These are phyloP conservation scores for Psittacula cyanocephala DNA, from an alignment of 2,113 vertebrate species.

Conservation along the genomic window DNA sequence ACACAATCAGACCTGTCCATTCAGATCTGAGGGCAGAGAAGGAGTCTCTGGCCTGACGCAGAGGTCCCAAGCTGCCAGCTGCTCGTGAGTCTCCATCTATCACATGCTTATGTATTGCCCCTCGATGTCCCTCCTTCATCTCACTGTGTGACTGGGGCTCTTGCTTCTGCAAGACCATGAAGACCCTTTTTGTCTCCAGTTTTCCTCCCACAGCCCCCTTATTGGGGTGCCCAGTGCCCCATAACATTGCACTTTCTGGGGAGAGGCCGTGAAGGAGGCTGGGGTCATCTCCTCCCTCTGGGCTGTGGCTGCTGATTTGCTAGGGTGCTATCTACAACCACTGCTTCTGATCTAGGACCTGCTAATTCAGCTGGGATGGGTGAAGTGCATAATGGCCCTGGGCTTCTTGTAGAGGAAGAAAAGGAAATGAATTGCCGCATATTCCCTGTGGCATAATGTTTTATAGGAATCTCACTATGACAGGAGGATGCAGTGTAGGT, in stretches of 20 bases:
- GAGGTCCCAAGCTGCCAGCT: neutral
- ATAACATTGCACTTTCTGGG: neutral
- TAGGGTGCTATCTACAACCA: neutral
- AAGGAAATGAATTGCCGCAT: neutral
- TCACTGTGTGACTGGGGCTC: neutral
- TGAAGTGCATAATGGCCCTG: neutral
- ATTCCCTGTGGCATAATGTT: rapidly evolving
- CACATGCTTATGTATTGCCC: rapidly evolving
- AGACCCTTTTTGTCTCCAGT: neutral
- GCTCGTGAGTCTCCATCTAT: neutral
- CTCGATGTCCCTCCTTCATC: neutral
- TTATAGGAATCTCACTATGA: neutral
- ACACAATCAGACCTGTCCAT: neutral
- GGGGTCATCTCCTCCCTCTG: neutral
- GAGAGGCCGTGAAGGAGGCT: neutral
- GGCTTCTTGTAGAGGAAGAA: neutral
- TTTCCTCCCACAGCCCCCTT: neutral
- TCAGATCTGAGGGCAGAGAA: neutral
- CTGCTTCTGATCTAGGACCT: neutral
- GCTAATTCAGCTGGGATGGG: neutral
- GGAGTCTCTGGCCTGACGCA: neutral
- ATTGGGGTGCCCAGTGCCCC: neutral
- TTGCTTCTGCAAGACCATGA: neutral
- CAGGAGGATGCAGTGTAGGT: neutral
- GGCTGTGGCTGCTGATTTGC: neutral